Evolutionary conservation across 2,797 vertebrate species (phyloP), one percentile per base, ranked within the genome.

Genomic region (Eulemur mongoz): DNA sequence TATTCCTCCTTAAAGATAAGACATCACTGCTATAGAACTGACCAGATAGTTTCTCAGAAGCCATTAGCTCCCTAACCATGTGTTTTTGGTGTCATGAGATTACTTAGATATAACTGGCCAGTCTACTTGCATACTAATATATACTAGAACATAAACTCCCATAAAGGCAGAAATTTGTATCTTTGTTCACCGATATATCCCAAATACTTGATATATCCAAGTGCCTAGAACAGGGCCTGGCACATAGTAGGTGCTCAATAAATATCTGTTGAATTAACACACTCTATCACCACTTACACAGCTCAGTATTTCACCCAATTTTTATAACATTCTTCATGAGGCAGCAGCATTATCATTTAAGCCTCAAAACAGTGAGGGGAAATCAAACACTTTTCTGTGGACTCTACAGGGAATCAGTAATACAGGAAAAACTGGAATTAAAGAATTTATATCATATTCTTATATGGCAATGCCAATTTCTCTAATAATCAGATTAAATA

Each of bases 401-500:
- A 91, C 69, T 91, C 50, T 81, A 85, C 2, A 95, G 85, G 79
- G 32, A 96, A 97, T 91, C 82, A 86, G 87, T 79, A 93, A 94
- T n/a, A 87, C 61, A 96, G 18, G 40, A 35, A 63, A 96, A 97
- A 93, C 2, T 91, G 67, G 57, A 97, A 96, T 96, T 91, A 83
- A 91, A 93, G 13, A 89, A 89, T 81, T 67, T 18, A 81, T 92
- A 69, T 91, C 38, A 94, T 93, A 81, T 94, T 96, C 95, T 94
- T 65, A 73, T 78, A 92, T 9, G 43, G 54, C 50, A 93, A 85
- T 72, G 78, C 73, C 75, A 95, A 92, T 65, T 97, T 27, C 65
- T 78, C 63, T 92, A 89, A 96, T 35, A 88, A 95, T 90, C 87
- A 86, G 82, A 97, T 96, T 96, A 94, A 95, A 94, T 13, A 92